phyloP scores from a whole-genome alignment of 2,113 vertebrate genomes.

The Pachycephala philippinensis region DNA sequence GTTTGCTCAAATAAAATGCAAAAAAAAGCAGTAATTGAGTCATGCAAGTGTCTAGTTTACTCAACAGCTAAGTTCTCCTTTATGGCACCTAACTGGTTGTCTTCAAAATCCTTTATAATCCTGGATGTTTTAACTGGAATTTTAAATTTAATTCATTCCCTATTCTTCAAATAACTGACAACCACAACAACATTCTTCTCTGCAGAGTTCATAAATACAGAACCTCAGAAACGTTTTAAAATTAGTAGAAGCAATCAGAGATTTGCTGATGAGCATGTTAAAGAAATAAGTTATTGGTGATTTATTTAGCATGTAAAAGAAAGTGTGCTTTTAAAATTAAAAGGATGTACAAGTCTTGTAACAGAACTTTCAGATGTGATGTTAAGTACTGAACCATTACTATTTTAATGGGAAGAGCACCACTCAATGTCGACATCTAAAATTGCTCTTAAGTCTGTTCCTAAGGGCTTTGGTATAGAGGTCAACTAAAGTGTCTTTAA shows the following conservation, averaged over 20 bases:
- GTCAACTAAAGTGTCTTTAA: background rate
- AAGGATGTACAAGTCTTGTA: background rate
- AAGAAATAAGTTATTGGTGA: background rate
- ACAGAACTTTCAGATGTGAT: background rate
- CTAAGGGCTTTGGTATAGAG: background rate
- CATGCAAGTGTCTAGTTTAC: background rate
- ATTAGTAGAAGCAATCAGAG: background rate
- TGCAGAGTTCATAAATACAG: background rate
- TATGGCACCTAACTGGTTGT: background rate
- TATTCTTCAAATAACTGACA: background rate
- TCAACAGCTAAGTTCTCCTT: background rate
- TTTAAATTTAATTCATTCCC: background rate
- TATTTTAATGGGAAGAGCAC: conserved; percentile 40
- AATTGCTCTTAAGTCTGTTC: background rate
- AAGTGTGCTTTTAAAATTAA: background rate
- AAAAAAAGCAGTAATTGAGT: background rate
- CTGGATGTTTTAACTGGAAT: background rate
- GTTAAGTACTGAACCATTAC: background rate
- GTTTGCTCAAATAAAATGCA: background rate
- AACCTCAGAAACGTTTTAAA: background rate
- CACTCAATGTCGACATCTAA: background rate
- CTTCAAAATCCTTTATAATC: background rate
- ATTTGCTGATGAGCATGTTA: background rate
- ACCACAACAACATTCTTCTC: background rate
- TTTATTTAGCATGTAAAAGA: background rate